Evolutionary conservation across 1,140 invertebrate genomes (phyloP).

Genomic region (Pseudoatta argentina): DNA sequence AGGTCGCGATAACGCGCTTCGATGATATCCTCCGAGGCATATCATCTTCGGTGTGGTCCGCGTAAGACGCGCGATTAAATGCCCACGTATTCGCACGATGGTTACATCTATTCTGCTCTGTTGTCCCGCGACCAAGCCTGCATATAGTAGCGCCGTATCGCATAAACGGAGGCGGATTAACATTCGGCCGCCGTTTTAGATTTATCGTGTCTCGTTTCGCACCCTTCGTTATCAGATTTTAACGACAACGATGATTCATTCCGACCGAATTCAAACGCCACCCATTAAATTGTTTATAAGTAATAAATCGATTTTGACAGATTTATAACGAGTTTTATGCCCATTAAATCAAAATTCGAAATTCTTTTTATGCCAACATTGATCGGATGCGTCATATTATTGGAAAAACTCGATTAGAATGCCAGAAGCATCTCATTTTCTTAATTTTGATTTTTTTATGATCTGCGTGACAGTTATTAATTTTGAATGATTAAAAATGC

Average conservation of each 20-base stretch:
- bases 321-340: conserved; percentile 11
- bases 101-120: conserved; percentile 25
- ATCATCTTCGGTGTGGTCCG: conserved; percentile 80
- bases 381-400: not conserved
- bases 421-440: not conserved
- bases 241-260: conserved; percentile 48
- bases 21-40: conserved; percentile 78
- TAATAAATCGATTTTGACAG: not conserved
- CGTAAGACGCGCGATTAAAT: conserved; percentile 74
- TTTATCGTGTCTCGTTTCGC: conserved; percentile 36
- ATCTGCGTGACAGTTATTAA: not conserved
- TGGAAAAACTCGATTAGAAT: not conserved
- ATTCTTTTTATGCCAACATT: not conserved
- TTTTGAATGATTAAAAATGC: not conserved
- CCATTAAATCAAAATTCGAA: not conserved
- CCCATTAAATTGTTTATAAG: conserved; percentile 22
- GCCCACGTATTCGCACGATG: conserved; percentile 48
- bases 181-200: conserved; percentile 27
- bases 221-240: conserved; percentile 16
- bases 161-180: conserved; percentile 60
- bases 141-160: conserved; percentile 20
- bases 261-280: not conserved
- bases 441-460: not conserved
- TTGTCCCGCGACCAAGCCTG: not conserved
- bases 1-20: conserved; percentile 80